Conservation (phyloP, 2,113 vertebrate species). For the Perccottus glenii region DNA sequence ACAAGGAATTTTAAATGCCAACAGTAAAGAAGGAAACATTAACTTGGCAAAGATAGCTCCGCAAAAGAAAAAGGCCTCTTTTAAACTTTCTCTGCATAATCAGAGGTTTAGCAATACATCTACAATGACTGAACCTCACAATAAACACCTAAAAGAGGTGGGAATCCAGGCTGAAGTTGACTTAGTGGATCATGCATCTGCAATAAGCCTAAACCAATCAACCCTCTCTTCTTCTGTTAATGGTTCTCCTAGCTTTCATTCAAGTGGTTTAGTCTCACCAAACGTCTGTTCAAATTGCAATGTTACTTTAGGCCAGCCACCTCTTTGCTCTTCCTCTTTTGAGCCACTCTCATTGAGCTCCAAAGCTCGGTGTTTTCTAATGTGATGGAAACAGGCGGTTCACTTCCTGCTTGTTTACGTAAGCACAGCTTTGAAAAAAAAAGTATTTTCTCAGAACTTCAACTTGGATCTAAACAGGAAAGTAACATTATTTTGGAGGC, state of each 20-base stretch:
- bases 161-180: constrained; percentile 84
- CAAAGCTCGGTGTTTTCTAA: constrained; percentile 19
- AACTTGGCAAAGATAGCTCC: not conserved
- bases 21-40: constrained; percentile 1
- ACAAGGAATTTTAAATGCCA: constrained; percentile 33
- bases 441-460: not conserved
- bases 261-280: not conserved
- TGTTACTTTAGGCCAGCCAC: constrained; percentile 26
- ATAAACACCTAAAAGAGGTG: constrained; percentile 73
- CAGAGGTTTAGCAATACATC: constrained; percentile 43
- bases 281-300: constrained; percentile 15
- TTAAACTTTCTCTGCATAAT: not conserved
- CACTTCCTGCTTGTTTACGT: constrained; percentile 36
- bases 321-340: too few species aligned
- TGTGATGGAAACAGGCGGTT: constrained; percentile 6
- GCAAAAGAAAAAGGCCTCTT: constrained; percentile 10
- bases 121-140: constrained; percentile 78
- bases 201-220: constrained; percentile 71
- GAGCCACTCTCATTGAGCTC: constrained; percentile 53
- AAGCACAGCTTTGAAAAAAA: constrained; percentile 24
- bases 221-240: constrained; percentile 15
- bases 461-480: not conserved
- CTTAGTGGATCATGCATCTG: constrained; percentile 75
- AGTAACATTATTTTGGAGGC: constrained; percentile 20
- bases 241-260: constrained; percentile 32